Percentiles rank a stretch among this genome's conserved stretches.
These are phyloP conservation scores for Neopelma chrysocephalum DNA, from an alignment of 2,797 vertebrate species.

Conservation along the genomic window DNA sequence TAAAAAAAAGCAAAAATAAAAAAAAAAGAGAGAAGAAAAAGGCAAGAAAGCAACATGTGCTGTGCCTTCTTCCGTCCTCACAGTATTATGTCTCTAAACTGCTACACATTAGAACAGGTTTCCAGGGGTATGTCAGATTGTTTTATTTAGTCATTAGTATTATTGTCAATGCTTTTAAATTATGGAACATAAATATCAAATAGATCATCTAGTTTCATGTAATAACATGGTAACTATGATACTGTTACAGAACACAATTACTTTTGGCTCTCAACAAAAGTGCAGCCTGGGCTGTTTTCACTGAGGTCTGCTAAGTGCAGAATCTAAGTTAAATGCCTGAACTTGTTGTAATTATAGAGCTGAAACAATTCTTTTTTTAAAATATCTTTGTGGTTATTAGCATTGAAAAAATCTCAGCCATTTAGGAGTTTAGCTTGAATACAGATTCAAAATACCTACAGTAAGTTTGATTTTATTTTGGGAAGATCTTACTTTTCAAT, in stretches of 20 bases:
- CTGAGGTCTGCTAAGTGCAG: background rate
- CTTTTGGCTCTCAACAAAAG: background rate
- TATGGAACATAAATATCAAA: background rate
- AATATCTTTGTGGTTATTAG: rapidly evolving
- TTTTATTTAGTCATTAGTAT: background rate
- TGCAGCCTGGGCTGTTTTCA: background rate
- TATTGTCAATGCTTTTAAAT: background rate
- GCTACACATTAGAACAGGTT: background rate
- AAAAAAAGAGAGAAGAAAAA: background rate
- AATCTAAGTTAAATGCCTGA: background rate
- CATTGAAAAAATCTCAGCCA: background rate
- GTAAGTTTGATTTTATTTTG: background rate
- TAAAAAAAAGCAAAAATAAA: background rate
- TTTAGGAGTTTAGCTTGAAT: background rate
- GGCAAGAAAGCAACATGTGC: background rate
- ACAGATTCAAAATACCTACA: background rate
- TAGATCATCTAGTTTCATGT: background rate
- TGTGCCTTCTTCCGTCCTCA: background rate
- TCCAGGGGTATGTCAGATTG: rapidly evolving
- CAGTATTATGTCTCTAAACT: background rate
- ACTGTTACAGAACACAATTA: constrained; percentile 3
- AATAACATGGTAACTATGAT: background rate
- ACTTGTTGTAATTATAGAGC: background rate
- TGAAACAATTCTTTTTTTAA: rapidly evolving
- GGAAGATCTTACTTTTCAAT: background rate